Evolutionary conservation across 2,113 vertebrate species (phyloP), one percentile per base, ranked within the genome.

Genomic region (Morone saxatilis): DNA sequence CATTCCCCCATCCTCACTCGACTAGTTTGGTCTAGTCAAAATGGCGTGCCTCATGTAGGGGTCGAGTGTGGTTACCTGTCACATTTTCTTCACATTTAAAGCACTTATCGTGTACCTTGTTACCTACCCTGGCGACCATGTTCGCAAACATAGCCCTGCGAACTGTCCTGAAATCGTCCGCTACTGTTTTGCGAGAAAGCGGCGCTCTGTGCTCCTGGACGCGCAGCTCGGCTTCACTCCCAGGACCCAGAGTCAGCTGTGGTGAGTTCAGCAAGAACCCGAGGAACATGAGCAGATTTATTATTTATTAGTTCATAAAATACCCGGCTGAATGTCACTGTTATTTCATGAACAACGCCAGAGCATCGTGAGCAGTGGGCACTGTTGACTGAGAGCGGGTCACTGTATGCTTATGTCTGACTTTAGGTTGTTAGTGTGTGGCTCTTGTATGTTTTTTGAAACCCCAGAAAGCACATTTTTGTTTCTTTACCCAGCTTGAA

Each of bases 31-130:
- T 83, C 94, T 94, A 54, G 1, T 48, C 45, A 94, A 94, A 60
- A 94, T 94, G 94, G 94, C 93, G 92, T n/a, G 7, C 36, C 65
- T 70, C 71, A 0, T 79, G 61, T 93, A 94, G 88, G 86, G 92
- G 91, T 90, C 91, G 85, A 76, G 68, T 59, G 48, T 59, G 13
- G 14, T 40, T 67, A 66, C 5, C 10, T 54, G 43, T 48, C 20
- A 25, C 4, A 7, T 60, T 71, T 71, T 14, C 19, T 22, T 13
- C 2, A 0, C 1, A 62, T 59, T 53, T 4, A 16, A 9, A 4
- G 7, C 1, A 45, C 0, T 36, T 40, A 12, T 48, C 16, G 2
- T 25, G 0, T 13, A 1, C 0, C 0, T 70, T 0, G 11, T 56
- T 1, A 12, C 4, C 8, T 65, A 1, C 13, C 1, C 1, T 25